phyloP scores from a whole-genome alignment of 2,797 vertebrate genomes.

The Eleutherodactylus coqui region DNA sequence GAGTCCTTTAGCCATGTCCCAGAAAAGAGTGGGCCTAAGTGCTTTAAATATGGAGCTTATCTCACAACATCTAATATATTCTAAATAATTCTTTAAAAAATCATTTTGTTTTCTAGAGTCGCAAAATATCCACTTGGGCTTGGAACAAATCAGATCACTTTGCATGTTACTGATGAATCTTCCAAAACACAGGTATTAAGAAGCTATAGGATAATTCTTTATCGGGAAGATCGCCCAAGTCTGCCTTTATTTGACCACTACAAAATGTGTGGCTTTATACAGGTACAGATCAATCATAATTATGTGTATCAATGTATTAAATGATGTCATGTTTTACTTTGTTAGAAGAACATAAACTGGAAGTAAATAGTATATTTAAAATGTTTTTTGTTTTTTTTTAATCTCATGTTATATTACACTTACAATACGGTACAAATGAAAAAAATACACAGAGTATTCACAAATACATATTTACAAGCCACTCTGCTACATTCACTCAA shows the following conservation, averaged over 20 bases:
- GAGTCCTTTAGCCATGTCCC: not conserved
- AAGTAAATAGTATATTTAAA: too few species aligned
- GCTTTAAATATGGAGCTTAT: not conserved
- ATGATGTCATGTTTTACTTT: not conserved
- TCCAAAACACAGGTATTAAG: conserved; percentile 71
- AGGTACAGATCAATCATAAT: conserved; percentile 75
- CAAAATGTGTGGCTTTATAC: conserved; percentile 87
- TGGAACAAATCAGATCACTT: conserved; percentile 83
- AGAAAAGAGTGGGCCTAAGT: not conserved
- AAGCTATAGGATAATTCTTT: conserved; percentile 86
- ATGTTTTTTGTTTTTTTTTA: too few species aligned
- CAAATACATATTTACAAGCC: too few species aligned
- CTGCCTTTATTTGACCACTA: conserved; percentile 91
- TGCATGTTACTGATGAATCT: conserved; percentile 80
- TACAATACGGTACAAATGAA: too few species aligned
- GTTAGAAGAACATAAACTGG: too few species aligned
- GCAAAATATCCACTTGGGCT: conserved; percentile 88
- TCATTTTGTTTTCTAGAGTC: conserved; percentile 72
- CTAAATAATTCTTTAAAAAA: not conserved
- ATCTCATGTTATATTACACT: too few species aligned
- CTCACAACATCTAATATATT: not conserved
- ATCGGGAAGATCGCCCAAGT: conserved; percentile 88
- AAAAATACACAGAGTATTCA: too few species aligned
- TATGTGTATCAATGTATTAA: not conserved
- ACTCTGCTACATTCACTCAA: too few species aligned